phyloP scores from a whole-genome alignment of 37 sponge, comb jelly and placozoan species.

The Spongilla lacustris region DNA sequence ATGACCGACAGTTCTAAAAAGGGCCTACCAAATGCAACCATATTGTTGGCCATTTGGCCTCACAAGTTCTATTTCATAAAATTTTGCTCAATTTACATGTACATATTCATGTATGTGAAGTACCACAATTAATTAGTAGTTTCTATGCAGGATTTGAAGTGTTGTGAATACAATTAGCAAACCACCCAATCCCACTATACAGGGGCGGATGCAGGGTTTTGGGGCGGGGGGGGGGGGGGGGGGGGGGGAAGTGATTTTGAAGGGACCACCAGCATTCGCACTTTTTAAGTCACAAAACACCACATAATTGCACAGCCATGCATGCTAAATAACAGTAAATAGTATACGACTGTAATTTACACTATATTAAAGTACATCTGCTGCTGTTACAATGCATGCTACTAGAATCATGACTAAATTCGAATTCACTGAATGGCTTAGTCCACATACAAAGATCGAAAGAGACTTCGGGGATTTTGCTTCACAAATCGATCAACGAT shows the following conservation, averaged over 20 bases:
- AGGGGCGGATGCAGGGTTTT: neutral
- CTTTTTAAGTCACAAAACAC: neutral
- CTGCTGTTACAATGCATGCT: constrained; percentile 1
- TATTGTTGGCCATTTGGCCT: no score
- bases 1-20: no score
- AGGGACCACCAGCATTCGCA: neutral
- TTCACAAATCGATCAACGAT: neutral
- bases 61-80: no score
- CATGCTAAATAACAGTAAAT: neutral
- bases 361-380: constrained; percentile 1
- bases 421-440: neutral
- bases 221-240: neutral
- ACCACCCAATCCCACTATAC: no score
- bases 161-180: no score
- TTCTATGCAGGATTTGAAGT: no score
- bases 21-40: no score
- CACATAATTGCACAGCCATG: neutral
- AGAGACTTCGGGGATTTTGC: neutral
- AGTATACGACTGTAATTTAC: neutral
- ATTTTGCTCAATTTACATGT: no score
- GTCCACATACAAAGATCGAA: neutral
- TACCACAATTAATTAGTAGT: no score
- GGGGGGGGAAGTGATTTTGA: neutral
- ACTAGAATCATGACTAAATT: neutral
- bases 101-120: no score